These are phyloP conservation scores for Nomada fucata DNA, from an alignment of 2,888 invertebrate species.

Conservation along the genomic window DNA sequence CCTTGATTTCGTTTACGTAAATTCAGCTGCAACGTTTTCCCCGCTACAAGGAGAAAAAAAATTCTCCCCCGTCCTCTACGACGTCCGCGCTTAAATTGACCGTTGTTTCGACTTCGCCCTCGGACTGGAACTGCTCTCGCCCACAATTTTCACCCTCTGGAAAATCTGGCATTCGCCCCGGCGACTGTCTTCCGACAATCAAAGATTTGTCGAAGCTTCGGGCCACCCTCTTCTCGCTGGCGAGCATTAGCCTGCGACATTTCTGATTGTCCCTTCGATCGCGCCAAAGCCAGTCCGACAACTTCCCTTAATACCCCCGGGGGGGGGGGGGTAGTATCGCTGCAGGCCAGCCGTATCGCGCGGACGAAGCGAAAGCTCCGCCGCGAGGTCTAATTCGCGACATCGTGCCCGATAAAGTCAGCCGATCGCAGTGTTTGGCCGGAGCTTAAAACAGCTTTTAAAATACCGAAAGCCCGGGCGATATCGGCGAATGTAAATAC, in stretches of 20 bases:
- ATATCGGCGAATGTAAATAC: constrained; percentile 62
- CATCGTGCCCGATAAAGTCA: constrained; percentile 54
- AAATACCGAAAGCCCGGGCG: constrained; percentile 49
- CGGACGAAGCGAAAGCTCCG: neutral
- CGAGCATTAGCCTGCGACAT: neutral
- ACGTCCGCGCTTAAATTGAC: constrained; percentile 13
- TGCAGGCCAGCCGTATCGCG: constrained; percentile 6
- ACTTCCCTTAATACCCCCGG: neutral
- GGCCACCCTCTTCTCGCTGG: neutral
- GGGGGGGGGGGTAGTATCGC: constrained; percentile 3
- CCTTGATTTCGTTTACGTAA: constrained; percentile 41
- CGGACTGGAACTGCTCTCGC: too few species aligned
- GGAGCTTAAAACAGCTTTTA: constrained; percentile 61
- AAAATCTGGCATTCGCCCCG: too few species aligned
- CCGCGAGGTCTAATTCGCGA: constrained; percentile 35
- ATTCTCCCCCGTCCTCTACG: constrained; percentile 23
- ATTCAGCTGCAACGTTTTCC: constrained; percentile 36
- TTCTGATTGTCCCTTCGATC: neutral
- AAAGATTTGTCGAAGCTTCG: neutral
- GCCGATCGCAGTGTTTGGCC: constrained; percentile 41
- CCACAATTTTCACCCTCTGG: neutral
- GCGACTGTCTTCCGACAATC: neutral
- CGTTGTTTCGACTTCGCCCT: too few species aligned
- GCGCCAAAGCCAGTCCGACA: neutral
- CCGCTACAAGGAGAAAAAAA: neutral